phyloP scores from a whole-genome alignment of 2,797 vertebrate genomes.

The Otus scops region DNA sequence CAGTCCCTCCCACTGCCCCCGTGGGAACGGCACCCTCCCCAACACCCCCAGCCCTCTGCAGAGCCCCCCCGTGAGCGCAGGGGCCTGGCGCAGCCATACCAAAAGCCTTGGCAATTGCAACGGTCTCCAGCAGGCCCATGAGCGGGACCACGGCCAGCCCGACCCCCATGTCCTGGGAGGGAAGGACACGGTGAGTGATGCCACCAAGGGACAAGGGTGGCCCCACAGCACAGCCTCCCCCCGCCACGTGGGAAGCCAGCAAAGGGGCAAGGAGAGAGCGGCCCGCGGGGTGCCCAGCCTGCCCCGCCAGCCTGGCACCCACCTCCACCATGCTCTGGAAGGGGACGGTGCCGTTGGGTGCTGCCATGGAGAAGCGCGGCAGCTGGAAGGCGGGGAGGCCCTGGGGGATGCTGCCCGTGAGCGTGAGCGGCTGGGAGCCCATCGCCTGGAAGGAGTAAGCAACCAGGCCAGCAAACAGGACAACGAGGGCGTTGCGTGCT shows the following conservation, averaged over 20 bases:
- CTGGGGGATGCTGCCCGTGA: slow-evolving; percentile 83
- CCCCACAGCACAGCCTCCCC: not conserved
- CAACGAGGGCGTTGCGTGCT: slow-evolving; percentile 90
- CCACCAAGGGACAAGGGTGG: not conserved
- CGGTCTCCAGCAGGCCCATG: slow-evolving; percentile 91
- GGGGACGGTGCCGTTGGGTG: slow-evolving; percentile 77
- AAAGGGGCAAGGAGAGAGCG: not conserved
- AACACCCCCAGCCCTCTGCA: not conserved
- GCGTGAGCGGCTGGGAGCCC: slow-evolving; percentile 80
- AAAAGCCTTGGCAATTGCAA: slow-evolving; percentile 92
- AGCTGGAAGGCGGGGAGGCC: slow-evolving; percentile 84
- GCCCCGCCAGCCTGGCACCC: not conserved
- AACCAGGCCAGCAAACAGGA: slow-evolving; percentile 82
- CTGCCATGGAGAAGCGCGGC: slow-evolving; percentile 81
- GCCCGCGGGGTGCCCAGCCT: fast-evolving
- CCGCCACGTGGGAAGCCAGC: fast-evolving
- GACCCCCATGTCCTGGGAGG: slow-evolving; percentile 82
- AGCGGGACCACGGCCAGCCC: slow-evolving; percentile 90
- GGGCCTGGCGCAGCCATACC: slow-evolving; percentile 73
- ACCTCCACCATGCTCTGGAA: slow-evolving; percentile 83
- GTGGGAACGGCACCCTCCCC: not conserved
- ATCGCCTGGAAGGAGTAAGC: slow-evolving; percentile 82
- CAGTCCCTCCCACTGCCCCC: not conserved
- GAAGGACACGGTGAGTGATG: not conserved
- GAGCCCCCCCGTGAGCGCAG: fast-evolving